These are phyloP conservation scores for Paraplagusia blochii DNA, from an alignment of 2,113 vertebrate genomes.

Conservation along the genomic window DNA sequence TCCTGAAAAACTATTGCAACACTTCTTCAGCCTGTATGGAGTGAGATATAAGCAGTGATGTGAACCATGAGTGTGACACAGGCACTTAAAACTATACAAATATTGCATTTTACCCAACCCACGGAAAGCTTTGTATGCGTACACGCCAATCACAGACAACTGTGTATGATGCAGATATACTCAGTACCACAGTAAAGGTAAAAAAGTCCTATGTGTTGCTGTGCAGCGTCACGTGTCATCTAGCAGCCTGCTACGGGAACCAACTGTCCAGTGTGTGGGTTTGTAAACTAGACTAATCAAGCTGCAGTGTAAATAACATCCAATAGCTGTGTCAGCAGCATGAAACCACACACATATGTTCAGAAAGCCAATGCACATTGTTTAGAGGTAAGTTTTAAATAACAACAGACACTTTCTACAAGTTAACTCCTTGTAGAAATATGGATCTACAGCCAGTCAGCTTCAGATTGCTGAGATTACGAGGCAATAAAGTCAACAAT, in stretches of 20 bases:
- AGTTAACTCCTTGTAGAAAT: not conserved
- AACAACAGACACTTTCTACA: too few species aligned
- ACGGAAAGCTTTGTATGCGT: conserved; percentile 31
- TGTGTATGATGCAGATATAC: conserved; percentile 13
- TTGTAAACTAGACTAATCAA: conserved; percentile 8
- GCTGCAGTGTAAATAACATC: conserved; percentile 11
- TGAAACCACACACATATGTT: not conserved
- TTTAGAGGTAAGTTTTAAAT: conserved; percentile 13
- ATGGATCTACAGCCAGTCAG: not conserved
- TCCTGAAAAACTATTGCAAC: conserved; percentile 52
- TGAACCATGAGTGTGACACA: conserved; percentile 25
- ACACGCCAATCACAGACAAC: conserved; percentile 15
- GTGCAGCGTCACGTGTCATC: conserved; percentile 8
- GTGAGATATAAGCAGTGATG: conserved; percentile 19
- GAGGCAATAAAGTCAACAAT: too few species aligned
- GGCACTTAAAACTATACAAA: conserved; percentile 66
- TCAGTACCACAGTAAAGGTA: conserved; percentile 17
- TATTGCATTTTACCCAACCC: conserved; percentile 24
- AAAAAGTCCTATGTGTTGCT: conserved; percentile 21
- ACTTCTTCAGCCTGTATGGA: conserved; percentile 58
- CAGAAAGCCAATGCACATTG: conserved; percentile 1
- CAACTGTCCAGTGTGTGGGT: not conserved
- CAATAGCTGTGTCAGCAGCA: not conserved
- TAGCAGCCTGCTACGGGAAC: conserved; percentile 8
- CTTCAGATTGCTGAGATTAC: too few species aligned